Evolutionary conservation across 2,797 vertebrate species (phyloP), one percentile per base, ranked within the genome.

Genomic region (Catostomus latipinnis): DNA sequence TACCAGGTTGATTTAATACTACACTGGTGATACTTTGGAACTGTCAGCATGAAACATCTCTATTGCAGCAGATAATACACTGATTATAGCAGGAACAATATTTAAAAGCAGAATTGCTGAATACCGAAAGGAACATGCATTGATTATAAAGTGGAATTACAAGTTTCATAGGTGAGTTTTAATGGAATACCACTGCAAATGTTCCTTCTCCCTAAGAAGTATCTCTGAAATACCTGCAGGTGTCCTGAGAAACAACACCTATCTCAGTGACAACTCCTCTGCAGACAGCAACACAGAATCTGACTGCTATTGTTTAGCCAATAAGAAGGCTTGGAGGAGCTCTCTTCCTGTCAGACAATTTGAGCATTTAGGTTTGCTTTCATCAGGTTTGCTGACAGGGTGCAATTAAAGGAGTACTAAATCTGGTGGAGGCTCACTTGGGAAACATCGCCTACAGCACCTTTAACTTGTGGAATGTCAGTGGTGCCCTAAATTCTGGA

Each of bases 391-490:
- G 7, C 65, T 60, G 45, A 57, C 43, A 56, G 52, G 16, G 14
- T 0, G 2, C 6, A 34, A 66, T 48, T 54, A 34, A 34, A 2
- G 34, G 34, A 34, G 34, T 34, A n/a, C 13, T 16, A 53, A 48
- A 5, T 54, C 18, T 56, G 11, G 14, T 67, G 67, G 18, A 77
- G 45, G 45, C 52, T 71, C 52, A 16, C 2, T 1, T 70, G 52
- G 18, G 6, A 8, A 66, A 14, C 50, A 49, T 68, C 16, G 6
- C 12, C 50, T 58, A 69, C 56, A 61, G 18, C 22, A 4, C 46
- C 22, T 74, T 74, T 74, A 74, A 49, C 57, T 58, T 45, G 46
- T 60, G 66, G 66, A 77, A 77, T 77, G 56, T 76, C 54, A 50
- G 13, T 43, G 12, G 6, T 46, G 74, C 6, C 9, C 22, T 52